A percentile compares a stretch with the other conserved stretches of the same genome.
Conservation (phyloP, 2,888 invertebrate species). For the Strigamia maritima region DNA sequence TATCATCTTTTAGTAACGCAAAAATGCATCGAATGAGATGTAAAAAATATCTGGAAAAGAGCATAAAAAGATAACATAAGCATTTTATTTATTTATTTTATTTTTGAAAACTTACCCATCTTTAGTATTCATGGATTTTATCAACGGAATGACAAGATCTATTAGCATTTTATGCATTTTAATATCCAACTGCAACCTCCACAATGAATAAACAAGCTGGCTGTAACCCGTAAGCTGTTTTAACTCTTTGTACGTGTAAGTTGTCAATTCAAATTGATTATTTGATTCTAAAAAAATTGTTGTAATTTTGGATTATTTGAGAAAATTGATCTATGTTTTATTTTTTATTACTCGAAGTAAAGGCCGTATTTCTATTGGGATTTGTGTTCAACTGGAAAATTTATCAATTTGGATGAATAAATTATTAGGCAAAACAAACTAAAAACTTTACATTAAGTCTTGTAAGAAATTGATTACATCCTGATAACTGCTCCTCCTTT, state of each 20-base stretch:
- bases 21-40: not conserved
- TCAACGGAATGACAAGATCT: not conserved
- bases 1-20: not conserved
- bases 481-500: no score
- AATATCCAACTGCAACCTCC: not conserved
- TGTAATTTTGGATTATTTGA: not conserved
- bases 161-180: not conserved
- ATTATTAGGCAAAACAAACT: no score
- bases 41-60: not conserved
- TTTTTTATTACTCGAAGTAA: not conserved
- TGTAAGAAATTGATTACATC: no score
- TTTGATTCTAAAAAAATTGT: not conserved
- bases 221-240: not conserved
- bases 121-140: not conserved
- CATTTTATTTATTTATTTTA: not conserved
- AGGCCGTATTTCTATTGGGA: no score
- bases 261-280: not conserved
- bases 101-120: not conserved
- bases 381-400: not conserved
- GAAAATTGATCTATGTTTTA: not conserved
- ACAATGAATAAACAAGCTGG: not conserved
- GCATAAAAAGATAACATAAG: not conserved
- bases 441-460: no score
- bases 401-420: no score
- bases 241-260: not conserved